Percentiles rank a stretch among this genome's conserved stretches.
phyloP scores from a whole-genome alignment of 2,888 invertebrate species.

The Drosophila neutralis region DNA sequence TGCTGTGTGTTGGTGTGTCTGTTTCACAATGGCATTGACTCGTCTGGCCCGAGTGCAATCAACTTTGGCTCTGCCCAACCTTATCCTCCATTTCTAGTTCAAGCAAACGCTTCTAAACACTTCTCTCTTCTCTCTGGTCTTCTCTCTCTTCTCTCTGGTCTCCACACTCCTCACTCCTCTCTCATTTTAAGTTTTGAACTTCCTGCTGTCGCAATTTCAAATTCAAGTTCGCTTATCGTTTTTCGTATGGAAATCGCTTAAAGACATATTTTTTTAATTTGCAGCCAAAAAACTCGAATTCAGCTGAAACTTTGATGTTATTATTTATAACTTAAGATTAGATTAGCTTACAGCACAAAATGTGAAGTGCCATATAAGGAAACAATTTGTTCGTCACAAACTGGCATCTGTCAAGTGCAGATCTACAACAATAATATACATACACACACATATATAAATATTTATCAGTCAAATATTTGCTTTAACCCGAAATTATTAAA shows the following conservation, averaged over 20 bases:
- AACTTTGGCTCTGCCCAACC: constrained; percentile 35
- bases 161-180: too few species aligned
- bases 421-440: background rate
- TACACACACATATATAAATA: background rate
- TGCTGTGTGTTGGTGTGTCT: constrained; percentile 11
- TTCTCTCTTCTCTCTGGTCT: background rate
- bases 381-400: background rate
- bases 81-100: constrained; percentile 27
- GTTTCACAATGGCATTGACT: constrained; percentile 54
- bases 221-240: background rate
- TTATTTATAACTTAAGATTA: background rate
- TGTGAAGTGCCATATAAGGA: background rate
- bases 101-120: background rate
- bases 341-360: background rate
- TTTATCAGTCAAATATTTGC: too few species aligned
- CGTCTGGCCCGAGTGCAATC: constrained; percentile 57
- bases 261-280: background rate
- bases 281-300: background rate
- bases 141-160: background rate
- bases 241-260: background rate
- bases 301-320: background rate
- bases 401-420: background rate
- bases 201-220: background rate
- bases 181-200: background rate
- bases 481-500: too few species aligned